Conservation (phyloP, 1,140 invertebrate genomes). For the Dendrolimus punctatus region DNA sequence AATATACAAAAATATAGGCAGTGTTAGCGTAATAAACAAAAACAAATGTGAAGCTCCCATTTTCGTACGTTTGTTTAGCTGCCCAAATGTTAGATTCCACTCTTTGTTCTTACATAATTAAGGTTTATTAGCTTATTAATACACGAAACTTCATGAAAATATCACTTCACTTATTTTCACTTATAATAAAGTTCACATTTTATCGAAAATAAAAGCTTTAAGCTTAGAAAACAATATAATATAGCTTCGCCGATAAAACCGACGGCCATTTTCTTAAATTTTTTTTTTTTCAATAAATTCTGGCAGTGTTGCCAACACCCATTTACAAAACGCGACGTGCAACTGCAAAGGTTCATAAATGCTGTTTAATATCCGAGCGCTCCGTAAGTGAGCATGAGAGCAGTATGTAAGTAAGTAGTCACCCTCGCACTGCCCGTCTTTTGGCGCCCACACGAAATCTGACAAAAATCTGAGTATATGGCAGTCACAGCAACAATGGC, state of each 20-base stretch:
- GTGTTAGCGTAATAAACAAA: slow-evolving; percentile 42
- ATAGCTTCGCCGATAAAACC: slow-evolving; percentile 42
- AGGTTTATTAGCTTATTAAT: slow-evolving; percentile 18
- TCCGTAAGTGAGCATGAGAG: no score
- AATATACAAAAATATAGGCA: slow-evolving; percentile 41
- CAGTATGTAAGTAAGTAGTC: no score
- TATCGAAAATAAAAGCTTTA: slow-evolving; percentile 22
- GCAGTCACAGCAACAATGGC: no score
- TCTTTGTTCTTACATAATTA: slow-evolving; percentile 62
- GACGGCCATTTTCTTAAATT: slow-evolving; percentile 55
- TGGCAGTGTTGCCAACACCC: neutral
- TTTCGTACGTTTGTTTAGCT: slow-evolving; percentile 58
- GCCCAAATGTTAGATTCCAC: slow-evolving; percentile 31
- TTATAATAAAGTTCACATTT: slow-evolving; percentile 37
- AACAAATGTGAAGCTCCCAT: slow-evolving; percentile 62
- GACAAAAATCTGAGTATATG: no score
- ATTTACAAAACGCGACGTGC: neutral
- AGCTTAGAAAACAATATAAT: slow-evolving; percentile 38
- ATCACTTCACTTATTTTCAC: slow-evolving; percentile 33
- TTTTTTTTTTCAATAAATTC: slow-evolving; percentile 3
- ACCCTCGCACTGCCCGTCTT: no score
- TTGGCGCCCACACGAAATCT: no score
- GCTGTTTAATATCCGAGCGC: no score
- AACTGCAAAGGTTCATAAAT: neutral
- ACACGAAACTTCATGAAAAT: slow-evolving; percentile 17